A percentile compares a stretch with the other conserved stretches of the same genome.
Evolutionary conservation across 92 coral and sea anemone genomes (phyloP).

Genomic region (Umimayanthus chanpuru): DNA sequence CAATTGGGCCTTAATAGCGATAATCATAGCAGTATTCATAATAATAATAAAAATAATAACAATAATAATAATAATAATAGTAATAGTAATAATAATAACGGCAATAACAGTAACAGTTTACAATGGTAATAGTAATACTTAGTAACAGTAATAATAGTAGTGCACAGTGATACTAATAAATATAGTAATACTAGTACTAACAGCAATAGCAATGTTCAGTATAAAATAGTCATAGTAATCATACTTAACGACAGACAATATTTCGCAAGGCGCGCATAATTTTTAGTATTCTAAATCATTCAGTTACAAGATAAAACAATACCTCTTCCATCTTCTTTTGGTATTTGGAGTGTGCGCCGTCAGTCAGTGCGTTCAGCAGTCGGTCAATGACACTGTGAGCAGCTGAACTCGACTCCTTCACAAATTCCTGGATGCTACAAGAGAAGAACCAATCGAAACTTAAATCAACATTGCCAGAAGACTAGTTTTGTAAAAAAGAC

Average conservation of each 20-base stretch:
- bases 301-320: not conserved
- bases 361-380: conserved; percentile 90
- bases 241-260: not conserved
- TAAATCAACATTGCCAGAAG: not conserved
- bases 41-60: too few species aligned
- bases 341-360: conserved; percentile 92
- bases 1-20: too few species aligned
- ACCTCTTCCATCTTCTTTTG: conserved; percentile 78
- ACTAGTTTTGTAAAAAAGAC: not conserved
- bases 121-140: too few species aligned
- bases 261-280: not conserved
- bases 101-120: too few species aligned
- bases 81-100: too few species aligned
- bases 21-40: too few species aligned
- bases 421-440: conserved; percentile 87
- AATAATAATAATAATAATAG: too few species aligned
- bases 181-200: too few species aligned
- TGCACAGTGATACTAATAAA: too few species aligned
- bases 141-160: too few species aligned
- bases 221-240: too few species aligned
- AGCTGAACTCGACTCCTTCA: conserved; percentile 77
- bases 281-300: not conserved
- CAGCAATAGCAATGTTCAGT: too few species aligned
- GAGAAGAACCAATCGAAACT: not conserved
- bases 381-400: conserved; percentile 88